These are phyloP conservation scores for Noctua janthina DNA, from an alignment of 2,888 invertebrate species.

Conservation along the genomic window DNA sequence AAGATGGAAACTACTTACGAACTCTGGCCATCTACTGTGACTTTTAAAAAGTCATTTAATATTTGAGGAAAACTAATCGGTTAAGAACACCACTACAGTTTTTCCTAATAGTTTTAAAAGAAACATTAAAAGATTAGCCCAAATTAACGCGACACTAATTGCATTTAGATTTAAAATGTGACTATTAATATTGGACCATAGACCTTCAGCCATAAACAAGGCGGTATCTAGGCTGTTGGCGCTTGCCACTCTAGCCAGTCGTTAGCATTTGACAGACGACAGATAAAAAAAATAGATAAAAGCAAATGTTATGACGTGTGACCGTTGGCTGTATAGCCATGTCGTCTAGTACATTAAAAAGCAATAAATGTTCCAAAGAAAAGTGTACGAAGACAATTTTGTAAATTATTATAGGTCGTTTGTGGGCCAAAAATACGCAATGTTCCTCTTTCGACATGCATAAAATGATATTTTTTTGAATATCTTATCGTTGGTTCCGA, in stretches of 20 bases:
- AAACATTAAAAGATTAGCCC: conserved; percentile 44
- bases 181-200: conserved; percentile 60
- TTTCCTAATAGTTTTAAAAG: conserved; percentile 39
- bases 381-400: conserved; percentile 71
- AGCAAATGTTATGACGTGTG: conserved; percentile 81
- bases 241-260: conserved; percentile 73
- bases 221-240: conserved; percentile 70
- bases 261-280: conserved; percentile 79
- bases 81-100: conserved; percentile 18
- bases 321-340: conserved; percentile 77
- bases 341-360: conserved; percentile 85
- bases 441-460: conserved; percentile 56
- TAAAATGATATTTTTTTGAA: conserved; percentile 56
- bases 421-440: conserved; percentile 69
- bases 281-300: conserved; percentile 80
- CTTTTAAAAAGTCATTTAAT: neutral
- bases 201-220: conserved; percentile 58
- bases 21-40: neutral
- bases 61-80: neutral
- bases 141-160: conserved; percentile 58
- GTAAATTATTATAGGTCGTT: conserved; percentile 76
- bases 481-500: conserved; percentile 15
- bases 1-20: neutral
- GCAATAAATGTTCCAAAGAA: conserved; percentile 80
- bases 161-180: conserved; percentile 56